Base-by-base conservation (phyloP, 1,140 invertebrate species). In the Archivesica marissinica region DNA sequence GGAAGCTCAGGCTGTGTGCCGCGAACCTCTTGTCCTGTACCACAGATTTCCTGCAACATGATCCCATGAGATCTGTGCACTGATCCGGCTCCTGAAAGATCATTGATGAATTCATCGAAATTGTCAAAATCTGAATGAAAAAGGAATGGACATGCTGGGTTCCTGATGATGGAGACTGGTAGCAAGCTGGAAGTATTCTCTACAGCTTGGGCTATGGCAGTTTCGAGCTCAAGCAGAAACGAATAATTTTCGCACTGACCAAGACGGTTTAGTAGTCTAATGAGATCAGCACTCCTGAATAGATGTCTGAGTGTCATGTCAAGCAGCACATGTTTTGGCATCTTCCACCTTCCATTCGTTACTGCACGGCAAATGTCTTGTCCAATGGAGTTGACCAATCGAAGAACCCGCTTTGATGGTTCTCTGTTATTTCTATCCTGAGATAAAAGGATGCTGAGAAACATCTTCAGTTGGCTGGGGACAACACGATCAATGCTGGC, bases 61-160 rank as follows among this genome's bases (percentile, higher is more conserved):
- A 88, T 90, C 1, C 85, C 89, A 85, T 90, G 72, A 50, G 88
- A 52, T 41, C 78, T 86, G 47, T 86, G 88, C 1, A 88, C 72
- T 72, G 84, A 89, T 0, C 50, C 87, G 7, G 35, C 76, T 38
- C 86, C 72, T 28, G 77, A 64, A 13, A 88, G 7, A 54, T 50
- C 61, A 50, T 87, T 90, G 2, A 87, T 11, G 1, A 87, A 41
- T 50, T 89, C 79, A 59, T 90, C 89, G 70, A 88, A 89, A 33
- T 88, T 89, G 56, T 87, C 88, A 75, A 90, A 90, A n/a, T 90
- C 85, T 0, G 80, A 85, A 47, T 88, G 86, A 35, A 90, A 87
- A 15, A 88, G 23, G 6, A 82, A 86, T 33, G 74, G 64, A 38
- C 59, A 79, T 47, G 47, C 15, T 23, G n/a, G n/a, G n/a, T 86